Evolutionary conservation across 92 coral and sea anemone genomes (phyloP), one percentile per base, ranked within the genome.

Genomic region (Ricordea florida): DNA sequence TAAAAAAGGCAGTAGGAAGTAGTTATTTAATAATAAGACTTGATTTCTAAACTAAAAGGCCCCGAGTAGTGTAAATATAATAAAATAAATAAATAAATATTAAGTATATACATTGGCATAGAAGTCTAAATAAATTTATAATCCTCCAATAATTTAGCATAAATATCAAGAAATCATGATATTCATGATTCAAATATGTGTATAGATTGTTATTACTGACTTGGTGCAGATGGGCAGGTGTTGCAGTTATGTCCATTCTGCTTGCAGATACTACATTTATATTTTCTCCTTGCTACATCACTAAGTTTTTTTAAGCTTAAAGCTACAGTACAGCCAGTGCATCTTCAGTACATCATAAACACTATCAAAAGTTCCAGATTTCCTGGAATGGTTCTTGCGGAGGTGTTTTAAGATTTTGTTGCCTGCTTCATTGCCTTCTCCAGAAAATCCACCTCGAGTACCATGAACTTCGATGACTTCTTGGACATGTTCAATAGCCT

Each of bases 271-370:
- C 80, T 73, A 27, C 80, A 73, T 31, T 44, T 42, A 22, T 58
- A 38, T 44, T 57, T 38, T 7, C 55, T 25, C 53, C 43, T 29
- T 27, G 69, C 42, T 25, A 57, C 58, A 24, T 73, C 28, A 17
- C 72, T 74, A 7, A 60, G 72, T 47, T 31, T 60, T n/a, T 63
- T 62, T 44, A 5, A 61, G 72, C 36, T 61, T 60, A 42, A 17
- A 31, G 72, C 72, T 60, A 43, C 81, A 74, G 23, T 59, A 74
- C 1, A 74, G 81, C 71, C 81, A 74, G 25, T 74, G 72, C 71
- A 61, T 62, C 25, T 71, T 55, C 41, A 71, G 29, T 15, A 70
- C 66, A 55, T 70, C 78, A 4, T 9, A 9, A 40, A 55, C 65
- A 57, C 79, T 72, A 10, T 57, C 45, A 57, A 41, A 29, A 27